Evolutionary conservation across 2,888 invertebrate genomes (phyloP).

Genomic region (Torymus texanus): DNA sequence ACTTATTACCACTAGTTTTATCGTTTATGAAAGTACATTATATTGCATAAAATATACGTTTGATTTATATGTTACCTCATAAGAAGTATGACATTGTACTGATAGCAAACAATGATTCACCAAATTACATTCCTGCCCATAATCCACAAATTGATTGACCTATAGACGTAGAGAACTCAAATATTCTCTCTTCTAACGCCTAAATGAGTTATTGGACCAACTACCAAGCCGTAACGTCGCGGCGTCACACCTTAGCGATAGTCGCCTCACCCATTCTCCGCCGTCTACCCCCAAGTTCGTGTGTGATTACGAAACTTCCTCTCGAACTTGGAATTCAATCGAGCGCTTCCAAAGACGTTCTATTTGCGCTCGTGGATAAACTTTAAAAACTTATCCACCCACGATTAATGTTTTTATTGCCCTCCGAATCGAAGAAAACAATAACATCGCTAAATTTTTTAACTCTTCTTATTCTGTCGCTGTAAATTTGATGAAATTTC

Average conservation of each 20-base stretch:
- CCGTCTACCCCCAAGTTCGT: slow-evolving; percentile 24
- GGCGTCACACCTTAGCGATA: slow-evolving; percentile 25
- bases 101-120: no score
- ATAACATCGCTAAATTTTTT: not conserved
- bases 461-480: no score
- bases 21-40: no score
- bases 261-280: slow-evolving; percentile 13
- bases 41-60: no score
- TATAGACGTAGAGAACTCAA: not conserved
- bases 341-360: slow-evolving; percentile 24
- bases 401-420: not conserved
- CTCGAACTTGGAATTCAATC: slow-evolving; percentile 49
- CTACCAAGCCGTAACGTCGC: slow-evolving; percentile 18
- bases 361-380: not conserved
- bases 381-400: slow-evolving; percentile 22
- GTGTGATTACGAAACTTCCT: slow-evolving; percentile 49
- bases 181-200: not conserved
- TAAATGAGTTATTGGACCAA: slow-evolving; percentile 18
- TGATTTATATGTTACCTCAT: no score
- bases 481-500: no score
- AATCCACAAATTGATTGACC: no score
- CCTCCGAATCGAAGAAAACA: not conserved
- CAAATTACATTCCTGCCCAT: no score
- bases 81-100: no score
- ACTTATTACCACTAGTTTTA: no score